Evolutionary conservation across 1,140 invertebrate species (phyloP).

Genomic region (Pogonognathellus flavescens): DNA sequence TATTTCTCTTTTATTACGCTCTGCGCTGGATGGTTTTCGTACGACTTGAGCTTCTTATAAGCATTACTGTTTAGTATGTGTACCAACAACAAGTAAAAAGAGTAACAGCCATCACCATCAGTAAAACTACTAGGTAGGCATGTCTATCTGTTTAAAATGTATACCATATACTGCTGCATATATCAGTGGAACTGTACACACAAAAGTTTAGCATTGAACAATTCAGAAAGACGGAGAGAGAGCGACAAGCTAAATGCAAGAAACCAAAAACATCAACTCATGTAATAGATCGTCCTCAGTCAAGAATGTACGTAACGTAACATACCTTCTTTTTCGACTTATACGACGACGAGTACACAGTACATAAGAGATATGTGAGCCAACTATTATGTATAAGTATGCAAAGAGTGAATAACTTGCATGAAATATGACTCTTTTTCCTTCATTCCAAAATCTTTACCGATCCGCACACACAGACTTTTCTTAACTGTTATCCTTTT

Average conservation of each 20-base stretch:
- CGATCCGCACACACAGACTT: constrained; percentile 53
- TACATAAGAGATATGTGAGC: constrained; percentile 14
- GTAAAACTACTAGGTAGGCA: background rate
- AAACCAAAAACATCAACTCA: background rate
- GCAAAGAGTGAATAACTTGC: constrained; percentile 60
- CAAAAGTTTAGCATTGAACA: constrained; percentile 13
- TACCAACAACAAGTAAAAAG: background rate
- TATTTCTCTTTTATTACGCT: background rate
- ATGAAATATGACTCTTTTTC: constrained; percentile 65
- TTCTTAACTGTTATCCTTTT: constrained; percentile 63
- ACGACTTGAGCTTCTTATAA: no score
- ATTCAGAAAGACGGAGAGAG: constrained; percentile 6
- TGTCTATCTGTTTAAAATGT: no score
- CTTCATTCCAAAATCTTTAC: constrained; percentile 64
- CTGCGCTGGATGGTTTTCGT: background rate
- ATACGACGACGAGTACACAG: background rate
- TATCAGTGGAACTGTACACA: no score
- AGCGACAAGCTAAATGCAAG: constrained; percentile 14
- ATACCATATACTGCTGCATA: no score
- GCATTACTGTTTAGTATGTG: background rate
- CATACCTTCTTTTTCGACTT: background rate
- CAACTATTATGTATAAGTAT: constrained; percentile 60
- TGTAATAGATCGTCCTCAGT: background rate
- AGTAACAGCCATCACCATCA: background rate
- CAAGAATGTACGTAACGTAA: background rate